Base-by-base conservation (phyloP, 2,888 invertebrate genomes). In the Lapara coniferarum region DNA sequence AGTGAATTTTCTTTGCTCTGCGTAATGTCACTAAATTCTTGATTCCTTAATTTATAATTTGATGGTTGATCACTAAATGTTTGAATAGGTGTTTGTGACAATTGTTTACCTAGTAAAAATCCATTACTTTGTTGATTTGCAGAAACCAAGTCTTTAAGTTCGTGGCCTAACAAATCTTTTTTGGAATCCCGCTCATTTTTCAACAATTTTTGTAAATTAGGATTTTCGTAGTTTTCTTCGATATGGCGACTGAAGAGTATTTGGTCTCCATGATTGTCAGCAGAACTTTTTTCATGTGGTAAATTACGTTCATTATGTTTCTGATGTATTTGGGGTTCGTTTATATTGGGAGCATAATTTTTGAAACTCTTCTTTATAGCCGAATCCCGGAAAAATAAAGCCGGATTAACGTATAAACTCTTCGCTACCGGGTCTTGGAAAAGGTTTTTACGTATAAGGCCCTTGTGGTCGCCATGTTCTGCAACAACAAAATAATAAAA, bases 311-410 rank as follows among this genome's bases (percentile, higher is more conserved):
- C 55, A 67, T 67, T 67, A 14, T 30, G 30, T 55, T 37, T 30
- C 6, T 55, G 14, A n/a, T 13, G 44, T 30, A 52, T 37, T 67
- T 49, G 49, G 4, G 49, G 66, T 46, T 52, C 25, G 14, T 6
- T 53, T n/a, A 52, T 2, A 25, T 52, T 53, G 19, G 55, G 37
- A 10, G 53, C 53, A 12, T 55, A 68, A 16, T 68, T 68, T 52
- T 68, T n/a, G 10, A 68, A 68, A 51, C 25, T 58, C 51, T 51
- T 49, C 12, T 68, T 58, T 12, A 68, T 68, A 1, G 68, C 68
- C 10, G 68, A 68, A 30, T 68, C 58, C 6, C 58, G 51, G 30
- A 68, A 68, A 51, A 68, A 68, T 16, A 12, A 44, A 7, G n/a
- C 14, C 12, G 66, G 52, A 6, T 30, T 12, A 0, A 37, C 16